phyloP scores from a whole-genome alignment of 2,113 vertebrate species.

The Gallinago media region DNA sequence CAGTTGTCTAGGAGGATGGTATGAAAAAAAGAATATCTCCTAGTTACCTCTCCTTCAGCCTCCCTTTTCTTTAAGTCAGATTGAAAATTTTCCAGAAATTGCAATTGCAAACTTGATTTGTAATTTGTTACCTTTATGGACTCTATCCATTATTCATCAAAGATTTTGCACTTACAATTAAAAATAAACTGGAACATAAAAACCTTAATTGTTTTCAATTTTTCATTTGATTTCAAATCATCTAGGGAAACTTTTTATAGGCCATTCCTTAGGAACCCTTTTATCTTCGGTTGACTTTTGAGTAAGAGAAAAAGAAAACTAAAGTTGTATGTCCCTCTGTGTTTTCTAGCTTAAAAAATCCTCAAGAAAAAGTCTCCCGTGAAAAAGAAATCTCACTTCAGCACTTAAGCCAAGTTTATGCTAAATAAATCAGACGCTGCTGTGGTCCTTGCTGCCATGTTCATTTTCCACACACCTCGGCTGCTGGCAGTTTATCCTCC shows the following conservation, averaged over 20 bases:
- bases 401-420: background rate
- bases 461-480: background rate
- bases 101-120: background rate
- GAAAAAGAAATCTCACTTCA: background rate
- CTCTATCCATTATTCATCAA: background rate
- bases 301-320: background rate
- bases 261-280: background rate
- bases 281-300: background rate
- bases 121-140: background rate
- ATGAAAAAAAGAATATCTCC: slow-evolving; percentile 19
- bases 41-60: background rate
- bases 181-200: background rate
- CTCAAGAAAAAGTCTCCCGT: background rate
- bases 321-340: background rate
- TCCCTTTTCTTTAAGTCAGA: background rate
- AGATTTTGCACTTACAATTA: background rate
- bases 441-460: background rate
- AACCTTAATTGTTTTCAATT: background rate
- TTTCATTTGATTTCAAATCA: background rate
- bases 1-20: background rate
- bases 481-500: background rate
- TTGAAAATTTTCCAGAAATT: background rate
- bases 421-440: background rate
- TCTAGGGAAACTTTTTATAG: background rate
- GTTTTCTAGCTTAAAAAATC: background rate